These are phyloP conservation scores for Brachylomia viminalis DNA, from an alignment of 2,888 invertebrate species.

Conservation along the genomic window DNA sequence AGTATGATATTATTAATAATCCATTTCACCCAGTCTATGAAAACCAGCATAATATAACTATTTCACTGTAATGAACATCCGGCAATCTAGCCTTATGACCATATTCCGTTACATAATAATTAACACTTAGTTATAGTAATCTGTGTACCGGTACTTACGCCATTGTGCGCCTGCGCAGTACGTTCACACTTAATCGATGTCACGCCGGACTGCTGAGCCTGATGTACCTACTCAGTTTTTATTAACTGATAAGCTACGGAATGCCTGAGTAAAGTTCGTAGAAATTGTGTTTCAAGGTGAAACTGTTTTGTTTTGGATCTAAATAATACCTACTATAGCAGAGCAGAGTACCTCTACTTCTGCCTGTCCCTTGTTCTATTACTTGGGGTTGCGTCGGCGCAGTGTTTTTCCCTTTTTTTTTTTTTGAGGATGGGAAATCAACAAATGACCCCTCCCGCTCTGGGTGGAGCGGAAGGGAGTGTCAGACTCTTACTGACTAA, in stretches of 20 bases:
- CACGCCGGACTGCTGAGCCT: constrained; percentile 11
- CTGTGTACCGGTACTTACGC: background rate
- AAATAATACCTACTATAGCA: background rate
- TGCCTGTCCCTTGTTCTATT: background rate
- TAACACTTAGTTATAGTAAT: constrained; percentile 26
- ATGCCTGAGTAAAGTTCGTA: constrained; percentile 36
- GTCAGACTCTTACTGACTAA: too few species aligned
- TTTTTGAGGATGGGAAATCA: too few species aligned
- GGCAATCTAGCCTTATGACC: background rate
- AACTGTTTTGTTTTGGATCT: background rate
- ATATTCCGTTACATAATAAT: constrained; percentile 21
- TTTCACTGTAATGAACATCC: background rate
- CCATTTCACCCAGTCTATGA: background rate
- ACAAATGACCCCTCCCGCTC: too few species aligned
- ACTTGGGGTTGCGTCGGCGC: background rate
- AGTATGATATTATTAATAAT: constrained; percentile 3
- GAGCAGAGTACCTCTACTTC: background rate
- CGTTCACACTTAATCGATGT: constrained; percentile 50
- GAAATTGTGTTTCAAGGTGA: constrained; percentile 24
- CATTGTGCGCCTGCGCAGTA: constrained; percentile 12
- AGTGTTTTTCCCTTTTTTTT: background rate
- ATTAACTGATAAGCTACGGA: constrained; percentile 59
- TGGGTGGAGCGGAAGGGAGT: too few species aligned
- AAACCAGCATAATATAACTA: background rate
- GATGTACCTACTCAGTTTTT: constrained; percentile 40